Percentiles rank a stretch among this genome's conserved stretches.
phyloP scores from a whole-genome alignment of 2,797 vertebrate species.

The Leptodactylus fallax region DNA sequence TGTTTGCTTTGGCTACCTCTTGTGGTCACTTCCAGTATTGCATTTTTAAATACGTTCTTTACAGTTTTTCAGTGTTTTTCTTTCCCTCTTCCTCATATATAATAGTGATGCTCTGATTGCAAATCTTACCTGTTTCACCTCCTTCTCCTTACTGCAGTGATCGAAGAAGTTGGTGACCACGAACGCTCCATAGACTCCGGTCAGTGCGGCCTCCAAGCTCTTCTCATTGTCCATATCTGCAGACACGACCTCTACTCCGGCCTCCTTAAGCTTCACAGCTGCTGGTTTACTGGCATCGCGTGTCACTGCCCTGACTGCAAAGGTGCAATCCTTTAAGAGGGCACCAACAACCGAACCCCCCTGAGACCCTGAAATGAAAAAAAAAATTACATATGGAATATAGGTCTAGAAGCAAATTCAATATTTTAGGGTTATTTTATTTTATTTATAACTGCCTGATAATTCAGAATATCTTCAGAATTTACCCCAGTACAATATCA shows the following conservation, averaged over 20 bases:
- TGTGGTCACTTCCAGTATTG: not conserved
- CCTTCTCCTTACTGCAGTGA: constrained; percentile 71
- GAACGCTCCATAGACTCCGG: constrained; percentile 69
- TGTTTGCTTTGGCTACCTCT: not conserved
- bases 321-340: constrained; percentile 71
- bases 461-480: no score
- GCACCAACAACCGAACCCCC: constrained; percentile 71
- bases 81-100: no score
- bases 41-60: not conserved
- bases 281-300: constrained; percentile 66
- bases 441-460: no score
- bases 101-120: no score
- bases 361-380: constrained; percentile 69
- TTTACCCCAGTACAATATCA: no score
- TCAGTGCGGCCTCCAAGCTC: constrained; percentile 70
- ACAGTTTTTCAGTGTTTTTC: no score
- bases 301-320: constrained; percentile 70
- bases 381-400: no score
- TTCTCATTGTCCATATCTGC: constrained; percentile 71
- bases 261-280: constrained; percentile 65
- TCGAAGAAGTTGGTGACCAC: constrained; percentile 77
- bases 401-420: no score
- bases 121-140: constrained; percentile 70
- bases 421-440: no score
- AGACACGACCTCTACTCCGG: constrained; percentile 71